Conservation (phyloP, 2,888 invertebrate species). For the Acanthococcus lagerstroemiae region DNA sequence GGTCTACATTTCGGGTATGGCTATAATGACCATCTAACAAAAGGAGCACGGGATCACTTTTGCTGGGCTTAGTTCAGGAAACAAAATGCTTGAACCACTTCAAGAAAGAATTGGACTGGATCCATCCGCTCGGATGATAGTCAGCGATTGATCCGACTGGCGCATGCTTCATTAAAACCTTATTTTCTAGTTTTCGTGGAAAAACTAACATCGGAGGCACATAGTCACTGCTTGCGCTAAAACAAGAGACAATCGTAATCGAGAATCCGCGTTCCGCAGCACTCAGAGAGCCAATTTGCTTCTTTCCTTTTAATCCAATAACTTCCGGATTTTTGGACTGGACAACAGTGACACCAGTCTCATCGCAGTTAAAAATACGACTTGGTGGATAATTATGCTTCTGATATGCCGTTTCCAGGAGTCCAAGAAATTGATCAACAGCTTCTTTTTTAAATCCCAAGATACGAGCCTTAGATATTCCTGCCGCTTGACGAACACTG, state of each 20-base stretch:
- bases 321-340: neutral
- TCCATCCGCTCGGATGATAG: too few relatives aligned
- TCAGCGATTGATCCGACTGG: too few relatives aligned
- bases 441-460: neutral
- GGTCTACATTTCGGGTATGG: too few relatives aligned
- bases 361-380: conserved; percentile 40
- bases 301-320: neutral
- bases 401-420: neutral
- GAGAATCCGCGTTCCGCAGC: neutral
- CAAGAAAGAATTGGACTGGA: too few relatives aligned
- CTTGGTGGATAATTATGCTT: conserved; percentile 32
- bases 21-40: too few relatives aligned
- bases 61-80: too few relatives aligned
- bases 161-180: too few relatives aligned
- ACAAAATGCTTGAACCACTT: too few relatives aligned
- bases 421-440: neutral
- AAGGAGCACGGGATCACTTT: too few relatives aligned
- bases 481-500: neutral
- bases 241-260: neutral
- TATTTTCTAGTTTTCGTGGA: too few relatives aligned
- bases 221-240: too few relatives aligned
- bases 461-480: neutral
- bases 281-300: neutral
- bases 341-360: conserved; percentile 40
- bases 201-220: too few relatives aligned